phyloP scores from a whole-genome alignment of 2,888 invertebrate species.

The Ecdyonurus torrentis region DNA sequence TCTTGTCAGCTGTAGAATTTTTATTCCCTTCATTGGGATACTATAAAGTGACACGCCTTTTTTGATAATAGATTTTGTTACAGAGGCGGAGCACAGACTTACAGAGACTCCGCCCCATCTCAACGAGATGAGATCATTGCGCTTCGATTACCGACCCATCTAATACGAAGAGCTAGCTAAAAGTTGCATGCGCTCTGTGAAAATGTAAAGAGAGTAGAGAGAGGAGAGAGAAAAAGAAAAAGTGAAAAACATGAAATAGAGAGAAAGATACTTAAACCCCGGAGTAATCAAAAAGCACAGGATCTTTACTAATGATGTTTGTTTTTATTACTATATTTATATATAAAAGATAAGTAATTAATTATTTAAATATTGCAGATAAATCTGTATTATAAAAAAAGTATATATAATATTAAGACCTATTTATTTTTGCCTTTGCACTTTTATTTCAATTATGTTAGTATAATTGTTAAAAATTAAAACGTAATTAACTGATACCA shows the following conservation, averaged over 20 bases:
- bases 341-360: background rate
- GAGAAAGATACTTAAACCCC: background rate
- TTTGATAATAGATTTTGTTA: background rate
- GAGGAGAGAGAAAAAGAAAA: too few relatives aligned
- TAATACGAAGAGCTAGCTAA: too few relatives aligned
- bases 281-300: background rate
- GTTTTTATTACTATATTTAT: background rate
- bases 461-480: too few relatives aligned
- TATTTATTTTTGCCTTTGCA: too few relatives aligned
- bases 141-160: slow-evolving; percentile 2
- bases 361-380: background rate
- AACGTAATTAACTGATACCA: too few relatives aligned
- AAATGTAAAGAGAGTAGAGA: too few relatives aligned
- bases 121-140: background rate
- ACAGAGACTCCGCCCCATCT: background rate
- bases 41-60: background rate
- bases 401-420: too few relatives aligned
- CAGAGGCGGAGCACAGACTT: background rate
- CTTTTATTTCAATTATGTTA: too few relatives aligned
- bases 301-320: background rate
- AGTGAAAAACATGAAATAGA: background rate
- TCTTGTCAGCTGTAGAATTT: background rate
- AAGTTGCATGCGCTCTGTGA: background rate
- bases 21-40: background rate
- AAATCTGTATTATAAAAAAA: too few relatives aligned